phyloP scores from a whole-genome alignment of 2,888 invertebrate genomes.

The Lasioglossum villosulum region DNA sequence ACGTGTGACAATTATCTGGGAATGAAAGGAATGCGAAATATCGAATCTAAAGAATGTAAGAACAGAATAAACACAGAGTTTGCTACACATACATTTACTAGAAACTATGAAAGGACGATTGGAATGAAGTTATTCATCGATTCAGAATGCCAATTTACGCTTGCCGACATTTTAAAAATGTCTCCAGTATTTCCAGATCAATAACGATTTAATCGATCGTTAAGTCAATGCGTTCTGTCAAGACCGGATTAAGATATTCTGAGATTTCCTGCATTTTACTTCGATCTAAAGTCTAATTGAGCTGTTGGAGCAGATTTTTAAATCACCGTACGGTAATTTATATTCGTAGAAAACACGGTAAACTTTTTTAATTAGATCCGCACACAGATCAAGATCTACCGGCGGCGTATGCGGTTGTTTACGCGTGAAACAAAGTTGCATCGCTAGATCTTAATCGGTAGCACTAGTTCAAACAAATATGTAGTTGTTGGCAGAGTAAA shows the following conservation, averaged over 20 bases:
- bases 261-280: neutral
- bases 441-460: neutral
- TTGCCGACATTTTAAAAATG: neutral
- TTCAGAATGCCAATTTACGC: neutral
- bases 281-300: neutral
- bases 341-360: neutral
- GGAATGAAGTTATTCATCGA: slow-evolving; percentile 1
- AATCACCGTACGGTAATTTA: neutral
- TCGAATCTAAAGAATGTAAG: neutral
- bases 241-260: neutral
- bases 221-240: neutral
- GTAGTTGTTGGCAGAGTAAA: neutral
- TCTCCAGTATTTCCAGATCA: neutral
- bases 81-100: neutral
- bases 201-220: neutral
- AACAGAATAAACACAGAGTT: neutral
- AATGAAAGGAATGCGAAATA: neutral
- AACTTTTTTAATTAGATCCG: neutral
- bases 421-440: neutral
- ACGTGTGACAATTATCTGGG: neutral
- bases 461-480: neutral
- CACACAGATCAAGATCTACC: neutral
- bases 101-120: neutral
- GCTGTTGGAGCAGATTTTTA: neutral
- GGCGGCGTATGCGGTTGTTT: neutral